Conservation (phyloP, 2,888 invertebrate genomes). For the Ornithoptera alexandrae region DNA sequence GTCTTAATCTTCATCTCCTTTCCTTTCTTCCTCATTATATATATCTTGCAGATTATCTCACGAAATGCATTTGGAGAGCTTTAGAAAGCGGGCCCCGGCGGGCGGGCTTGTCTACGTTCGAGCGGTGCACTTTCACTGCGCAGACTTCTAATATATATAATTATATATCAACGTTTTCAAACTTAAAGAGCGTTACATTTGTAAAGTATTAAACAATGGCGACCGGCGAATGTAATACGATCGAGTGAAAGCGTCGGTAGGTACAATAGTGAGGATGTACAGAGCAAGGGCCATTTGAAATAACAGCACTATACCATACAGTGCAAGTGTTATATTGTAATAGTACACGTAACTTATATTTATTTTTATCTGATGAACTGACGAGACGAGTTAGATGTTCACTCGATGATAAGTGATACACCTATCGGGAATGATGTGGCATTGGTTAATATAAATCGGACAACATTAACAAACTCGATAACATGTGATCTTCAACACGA, state of each 20-base stretch:
- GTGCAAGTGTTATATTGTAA: no score
- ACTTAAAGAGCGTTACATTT: not conserved
- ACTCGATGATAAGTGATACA: no score
- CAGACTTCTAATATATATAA: conserved; percentile 3
- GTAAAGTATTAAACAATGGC: not conserved
- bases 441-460: no score
- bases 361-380: no score
- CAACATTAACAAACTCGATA: no score
- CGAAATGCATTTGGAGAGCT: conserved; percentile 2
- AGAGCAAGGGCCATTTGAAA: not conserved
- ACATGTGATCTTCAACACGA: no score
- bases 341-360: no score
- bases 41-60: not conserved
- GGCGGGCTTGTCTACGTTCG: conserved; percentile 7
- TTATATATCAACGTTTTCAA: not conserved
- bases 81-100: conserved; percentile 22
- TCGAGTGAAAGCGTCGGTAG: not conserved
- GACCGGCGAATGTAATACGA: not conserved
- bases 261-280: not conserved
- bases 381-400: no score
- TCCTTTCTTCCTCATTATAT: not conserved
- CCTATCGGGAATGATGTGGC: no score
- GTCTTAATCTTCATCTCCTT: not conserved
- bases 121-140: conserved; percentile 25
- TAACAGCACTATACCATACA: not conserved